A percentile compares a stretch with the other conserved stretches of the same genome.
Evolutionary conservation across 1,140 invertebrate genomes (phyloP).

Genomic region (Choristoneura fumiferana): DNA sequence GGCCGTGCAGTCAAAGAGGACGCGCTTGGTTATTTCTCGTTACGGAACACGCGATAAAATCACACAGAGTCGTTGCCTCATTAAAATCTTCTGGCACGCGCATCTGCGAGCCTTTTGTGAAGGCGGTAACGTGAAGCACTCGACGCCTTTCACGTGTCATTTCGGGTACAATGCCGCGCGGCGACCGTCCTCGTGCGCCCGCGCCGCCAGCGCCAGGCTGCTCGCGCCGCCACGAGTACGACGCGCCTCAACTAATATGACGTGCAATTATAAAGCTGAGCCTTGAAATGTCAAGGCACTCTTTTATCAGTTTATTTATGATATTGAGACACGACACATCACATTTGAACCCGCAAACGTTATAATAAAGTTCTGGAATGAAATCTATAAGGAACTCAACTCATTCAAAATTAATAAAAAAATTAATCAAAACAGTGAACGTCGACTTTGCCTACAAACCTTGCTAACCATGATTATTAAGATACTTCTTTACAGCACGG

Average conservation of each 20-base stretch:
- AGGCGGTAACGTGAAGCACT: constrained; percentile 63
- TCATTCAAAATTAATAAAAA: no score
- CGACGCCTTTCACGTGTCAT: constrained; percentile 74
- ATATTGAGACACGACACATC: background rate
- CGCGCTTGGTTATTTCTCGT: constrained; percentile 77
- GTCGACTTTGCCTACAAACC: background rate
- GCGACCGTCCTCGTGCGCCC: constrained; percentile 19
- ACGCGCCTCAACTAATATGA: background rate
- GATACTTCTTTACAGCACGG: constrained; percentile 7
- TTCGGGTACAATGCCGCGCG: constrained; percentile 69
- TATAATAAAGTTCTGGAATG: background rate
- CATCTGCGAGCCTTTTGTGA: constrained; percentile 76
- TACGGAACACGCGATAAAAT: constrained; percentile 73
- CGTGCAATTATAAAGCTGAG: background rate
- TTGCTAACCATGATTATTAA: constrained; percentile 7
- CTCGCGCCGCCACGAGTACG: background rate
- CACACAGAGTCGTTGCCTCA: constrained; percentile 75
- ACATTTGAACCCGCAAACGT: background rate
- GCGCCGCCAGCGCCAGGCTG: background rate
- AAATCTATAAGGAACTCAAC: no score
- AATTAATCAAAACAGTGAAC: background rate
- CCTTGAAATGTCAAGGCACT: background rate
- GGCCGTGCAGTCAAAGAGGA: constrained; percentile 67
- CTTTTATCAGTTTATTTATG: background rate
- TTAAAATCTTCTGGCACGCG: constrained; percentile 77